phyloP scores from a whole-genome alignment of 2,797 vertebrate genomes.

The Anguilla obscura region DNA sequence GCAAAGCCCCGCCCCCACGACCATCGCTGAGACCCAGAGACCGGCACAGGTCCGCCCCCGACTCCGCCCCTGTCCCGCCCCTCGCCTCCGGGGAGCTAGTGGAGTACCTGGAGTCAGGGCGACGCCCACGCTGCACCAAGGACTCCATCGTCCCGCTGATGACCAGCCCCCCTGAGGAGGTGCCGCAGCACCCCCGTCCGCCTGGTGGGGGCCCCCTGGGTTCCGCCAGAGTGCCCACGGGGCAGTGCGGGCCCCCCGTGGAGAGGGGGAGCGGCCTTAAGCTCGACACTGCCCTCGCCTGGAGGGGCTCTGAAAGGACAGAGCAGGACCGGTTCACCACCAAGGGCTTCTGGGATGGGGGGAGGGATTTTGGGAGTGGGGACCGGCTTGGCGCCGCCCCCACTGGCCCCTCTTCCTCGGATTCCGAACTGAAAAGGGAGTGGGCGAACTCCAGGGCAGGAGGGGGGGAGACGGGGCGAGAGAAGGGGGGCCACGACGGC shows the following conservation, averaged over 20 bases:
- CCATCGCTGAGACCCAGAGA: constrained; percentile 83
- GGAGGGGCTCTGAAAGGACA: constrained; percentile 62
- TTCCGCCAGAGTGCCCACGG: constrained; percentile 59
- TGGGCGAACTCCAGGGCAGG: constrained; percentile 37
- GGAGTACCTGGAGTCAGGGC: constrained; percentile 86
- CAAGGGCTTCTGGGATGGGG: constrained; percentile 55
- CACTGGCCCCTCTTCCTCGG: constrained; percentile 64
- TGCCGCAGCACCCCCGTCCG: constrained; percentile 47
- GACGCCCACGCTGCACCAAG: constrained; percentile 83
- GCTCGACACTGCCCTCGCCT: constrained; percentile 63
- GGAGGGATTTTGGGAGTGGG: constrained; percentile 47
- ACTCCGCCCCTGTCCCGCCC: constrained; percentile 9
- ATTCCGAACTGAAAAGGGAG: constrained; percentile 63
- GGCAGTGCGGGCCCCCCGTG: constrained; percentile 55
- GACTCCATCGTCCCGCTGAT: constrained; percentile 77
- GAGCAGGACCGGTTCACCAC: constrained; percentile 60
- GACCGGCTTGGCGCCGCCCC: constrained; percentile 38
- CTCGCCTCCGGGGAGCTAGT: constrained; percentile 74
- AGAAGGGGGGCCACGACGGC: constrained; percentile 63
- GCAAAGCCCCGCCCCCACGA: constrained; percentile 74
- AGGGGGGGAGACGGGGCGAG: constrained; percentile 53
- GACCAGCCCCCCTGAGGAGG: constrained; percentile 54
- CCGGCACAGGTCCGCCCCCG: constrained; percentile 54
- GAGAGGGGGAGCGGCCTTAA: constrained; percentile 54
- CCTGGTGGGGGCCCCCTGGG: constrained; percentile 38